Conservation (phyloP, 2,888 invertebrate species). For the Smittia sp. region DNA sequence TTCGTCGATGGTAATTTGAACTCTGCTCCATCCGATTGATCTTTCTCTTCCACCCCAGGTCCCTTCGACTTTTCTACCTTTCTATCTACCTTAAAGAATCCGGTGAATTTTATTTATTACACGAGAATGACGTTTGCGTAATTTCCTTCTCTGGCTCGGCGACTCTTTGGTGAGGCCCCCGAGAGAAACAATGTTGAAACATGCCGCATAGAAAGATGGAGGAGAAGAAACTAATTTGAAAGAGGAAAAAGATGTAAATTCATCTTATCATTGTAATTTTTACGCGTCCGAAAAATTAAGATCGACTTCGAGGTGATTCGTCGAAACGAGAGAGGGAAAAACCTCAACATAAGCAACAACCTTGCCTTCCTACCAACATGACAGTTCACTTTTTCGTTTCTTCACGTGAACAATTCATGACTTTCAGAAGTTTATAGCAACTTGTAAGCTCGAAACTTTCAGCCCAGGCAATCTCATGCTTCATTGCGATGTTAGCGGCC, state of each 20-base stretch:
- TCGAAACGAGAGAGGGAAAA: neutral
- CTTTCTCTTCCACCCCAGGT: neutral
- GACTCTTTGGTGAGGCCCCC: neutral
- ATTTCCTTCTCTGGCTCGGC: neutral
- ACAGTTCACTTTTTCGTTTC: neutral
- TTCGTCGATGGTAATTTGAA: neutral
- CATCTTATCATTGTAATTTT: conserved; percentile 27
- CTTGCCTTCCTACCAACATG: conserved; percentile 20
- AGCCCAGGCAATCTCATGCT: neutral
- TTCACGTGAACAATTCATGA: neutral
- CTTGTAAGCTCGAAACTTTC: neutral
- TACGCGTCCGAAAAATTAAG: conserved; percentile 19
- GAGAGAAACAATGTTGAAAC: neutral
- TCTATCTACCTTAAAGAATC: neutral
- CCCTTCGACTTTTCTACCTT: neutral
- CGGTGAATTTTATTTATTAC: conserved; percentile 30
- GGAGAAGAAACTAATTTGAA: conserved; percentile 9
- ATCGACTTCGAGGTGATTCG: neutral
- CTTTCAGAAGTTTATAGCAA: neutral
- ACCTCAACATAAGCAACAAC: neutral
- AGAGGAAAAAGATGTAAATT: conserved; percentile 10
- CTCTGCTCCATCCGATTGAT: neutral
- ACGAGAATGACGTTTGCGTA: conserved; percentile 22
- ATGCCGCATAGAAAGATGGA: neutral
- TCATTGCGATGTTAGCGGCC: no score